Evolutionary conservation across 2,797 vertebrate species (phyloP).

Genomic region (Masticophis lateralis): DNA sequence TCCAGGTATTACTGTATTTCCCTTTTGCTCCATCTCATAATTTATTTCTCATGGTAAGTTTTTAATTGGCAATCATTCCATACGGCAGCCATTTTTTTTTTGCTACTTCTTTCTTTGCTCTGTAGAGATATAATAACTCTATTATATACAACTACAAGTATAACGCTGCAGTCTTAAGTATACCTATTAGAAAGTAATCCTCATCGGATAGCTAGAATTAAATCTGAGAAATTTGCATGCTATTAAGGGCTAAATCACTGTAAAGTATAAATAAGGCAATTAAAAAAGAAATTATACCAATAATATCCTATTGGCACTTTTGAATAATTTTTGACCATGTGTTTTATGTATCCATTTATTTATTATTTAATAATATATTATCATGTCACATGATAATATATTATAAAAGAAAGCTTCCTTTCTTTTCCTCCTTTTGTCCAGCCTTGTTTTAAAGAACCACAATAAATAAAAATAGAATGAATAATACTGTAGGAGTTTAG

Average conservation of each 20-base stretch:
- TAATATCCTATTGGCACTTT: constrained; percentile 50
- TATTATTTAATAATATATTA: constrained; percentile 44
- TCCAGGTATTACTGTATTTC: constrained; percentile 89
- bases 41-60: constrained; percentile 63
- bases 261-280: constrained; percentile 57
- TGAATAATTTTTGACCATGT: constrained; percentile 64
- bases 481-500: neutral
- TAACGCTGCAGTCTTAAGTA: neutral
- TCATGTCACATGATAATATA: constrained; percentile 10
- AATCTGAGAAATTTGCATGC: neutral
- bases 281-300: constrained; percentile 54
- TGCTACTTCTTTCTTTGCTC: constrained; percentile 56
- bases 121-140: constrained; percentile 45
- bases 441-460: neutral
- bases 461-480: fast-evolving
- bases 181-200: neutral
- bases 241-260: constrained; percentile 68
- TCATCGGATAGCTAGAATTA: neutral
- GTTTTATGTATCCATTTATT: constrained; percentile 56
- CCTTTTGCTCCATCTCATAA: constrained; percentile 69
- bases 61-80: constrained; percentile 51
- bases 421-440: neutral
- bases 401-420: neutral
- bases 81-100: constrained; percentile 54
- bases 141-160: constrained; percentile 12